phyloP scores from a whole-genome alignment of 2,888 invertebrate species.

The Neoitamus cyanurus region DNA sequence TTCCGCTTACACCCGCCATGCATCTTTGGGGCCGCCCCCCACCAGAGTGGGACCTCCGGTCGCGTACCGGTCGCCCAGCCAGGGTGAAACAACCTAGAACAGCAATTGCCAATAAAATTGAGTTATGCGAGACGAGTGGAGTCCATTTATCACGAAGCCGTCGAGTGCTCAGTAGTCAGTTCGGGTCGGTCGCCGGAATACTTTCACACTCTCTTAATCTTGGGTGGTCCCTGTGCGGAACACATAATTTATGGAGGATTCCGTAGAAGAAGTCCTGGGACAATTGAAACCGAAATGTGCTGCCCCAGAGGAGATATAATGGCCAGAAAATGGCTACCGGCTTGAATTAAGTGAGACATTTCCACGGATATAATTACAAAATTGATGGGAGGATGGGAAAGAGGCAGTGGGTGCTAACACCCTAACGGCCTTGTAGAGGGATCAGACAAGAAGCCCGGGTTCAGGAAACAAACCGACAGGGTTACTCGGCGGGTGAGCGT shows the following conservation, averaged over 20 bases:
- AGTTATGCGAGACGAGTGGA: neutral
- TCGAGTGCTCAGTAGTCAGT: neutral
- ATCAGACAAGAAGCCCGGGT: neutral
- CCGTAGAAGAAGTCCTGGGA: neutral
- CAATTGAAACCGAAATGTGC: slow-evolving; percentile 24
- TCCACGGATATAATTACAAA: slow-evolving; percentile 9
- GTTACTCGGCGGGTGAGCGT: neutral
- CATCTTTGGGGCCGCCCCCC: neutral
- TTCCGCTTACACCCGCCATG: neutral
- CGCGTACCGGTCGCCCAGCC: neutral
- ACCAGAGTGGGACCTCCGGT: neutral
- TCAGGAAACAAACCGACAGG: neutral
- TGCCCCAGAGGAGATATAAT: neutral
- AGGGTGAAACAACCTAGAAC: neutral
- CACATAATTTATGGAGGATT: slow-evolving; percentile 10
- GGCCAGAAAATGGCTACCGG: neutral
- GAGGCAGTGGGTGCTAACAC: neutral
- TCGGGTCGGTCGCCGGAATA: neutral
- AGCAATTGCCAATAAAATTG: slow-evolving; percentile 26
- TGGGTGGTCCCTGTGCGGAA: neutral
- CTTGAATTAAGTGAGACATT: slow-evolving; percentile 11
- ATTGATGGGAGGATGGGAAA: neutral
- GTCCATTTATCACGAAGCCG: slow-evolving; percentile 10
- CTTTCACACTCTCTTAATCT: slow-evolving; percentile 30
- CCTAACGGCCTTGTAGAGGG: neutral